Evolutionary conservation across 2,113 vertebrate species (phyloP), one percentile per base, ranked within the genome.

Genomic region (zebrafish (Danio rerio)): DNA sequence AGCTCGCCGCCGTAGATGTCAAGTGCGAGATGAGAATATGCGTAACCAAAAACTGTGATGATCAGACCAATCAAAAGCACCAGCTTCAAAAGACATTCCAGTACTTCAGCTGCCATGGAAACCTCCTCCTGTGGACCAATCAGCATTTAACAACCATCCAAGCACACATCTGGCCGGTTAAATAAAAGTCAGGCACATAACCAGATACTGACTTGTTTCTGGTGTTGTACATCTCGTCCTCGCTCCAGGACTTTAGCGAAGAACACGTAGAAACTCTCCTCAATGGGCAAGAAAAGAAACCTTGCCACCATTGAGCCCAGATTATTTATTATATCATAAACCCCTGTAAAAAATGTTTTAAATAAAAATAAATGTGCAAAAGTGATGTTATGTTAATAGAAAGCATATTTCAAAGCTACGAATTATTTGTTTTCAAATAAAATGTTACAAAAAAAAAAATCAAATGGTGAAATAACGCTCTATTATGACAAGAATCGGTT

Each of bases 251-350:
- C 95, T 85, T 97, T 98, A 81, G 95, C 96, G 84, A 99, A 99
- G 88, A 98, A 99, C 72, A 99, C 88, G 78, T 99, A 99, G 93
- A 99, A 99, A 89, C 97, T 99, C 78, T 99, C 98, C 85, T 99
- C 98, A 59, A 99, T 93, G 66, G 98, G 98, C 84, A 96, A 88
- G 91, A 99, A 99, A 87, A 99, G 84, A 91, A 99, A 96, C 52
- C 98, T 95, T 5, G 98, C 96, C 87, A 98, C 96, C 94, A 99
- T 95, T 10, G 97, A 99, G 65, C 98, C 98, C 74, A 99, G 94
- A 59, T 99, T 99, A 87, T 97, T 99, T 86, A 99, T 94, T 1
- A 96, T 94, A 62, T 99, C 98, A 78, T 99, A 99, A 0, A 99
- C 91, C 55, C 96, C 96, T 83, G 66, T 5, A 77, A 52, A 58